A percentile compares a stretch with the other conserved stretches of the same genome.
phyloP scores from a whole-genome alignment of 2,113 vertebrate genomes.

The Eidolon helvum region DNA sequence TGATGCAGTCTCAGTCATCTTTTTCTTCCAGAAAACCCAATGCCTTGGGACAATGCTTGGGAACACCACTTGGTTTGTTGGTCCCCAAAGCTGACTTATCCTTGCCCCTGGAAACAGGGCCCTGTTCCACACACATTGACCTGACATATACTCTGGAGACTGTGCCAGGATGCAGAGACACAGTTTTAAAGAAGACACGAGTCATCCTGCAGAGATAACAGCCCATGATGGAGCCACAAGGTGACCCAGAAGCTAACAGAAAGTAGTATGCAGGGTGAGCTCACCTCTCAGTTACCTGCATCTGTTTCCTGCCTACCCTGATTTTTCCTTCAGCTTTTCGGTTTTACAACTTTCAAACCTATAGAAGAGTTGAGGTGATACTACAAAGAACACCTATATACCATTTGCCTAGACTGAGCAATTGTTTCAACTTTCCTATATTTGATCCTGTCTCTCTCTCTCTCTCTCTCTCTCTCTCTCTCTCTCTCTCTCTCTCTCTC shows the following conservation, averaged over 20 bases:
- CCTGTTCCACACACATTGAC: neutral
- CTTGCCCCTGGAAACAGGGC: neutral
- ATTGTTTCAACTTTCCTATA: neutral
- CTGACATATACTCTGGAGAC: neutral
- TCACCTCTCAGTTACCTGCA: neutral
- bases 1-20: neutral
- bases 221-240: neutral
- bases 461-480: neutral
- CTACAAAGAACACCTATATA: neutral
- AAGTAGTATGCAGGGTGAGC: neutral
- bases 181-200: neutral
- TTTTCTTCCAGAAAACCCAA: neutral
- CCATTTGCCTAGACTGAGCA: neutral
- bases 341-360: neutral
- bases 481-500: too few relatives aligned
- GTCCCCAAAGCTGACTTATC: neutral
- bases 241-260: neutral
- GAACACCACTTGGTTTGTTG: neutral
- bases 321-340: neutral
- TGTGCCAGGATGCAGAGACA: slow-evolving; percentile 14
- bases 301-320: neutral
- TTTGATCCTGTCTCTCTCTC: neutral
- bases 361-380: neutral
- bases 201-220: neutral
- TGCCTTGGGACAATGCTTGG: neutral